phyloP scores from a whole-genome alignment of 2,113 vertebrate species.

The Hippocampus comes region DNA sequence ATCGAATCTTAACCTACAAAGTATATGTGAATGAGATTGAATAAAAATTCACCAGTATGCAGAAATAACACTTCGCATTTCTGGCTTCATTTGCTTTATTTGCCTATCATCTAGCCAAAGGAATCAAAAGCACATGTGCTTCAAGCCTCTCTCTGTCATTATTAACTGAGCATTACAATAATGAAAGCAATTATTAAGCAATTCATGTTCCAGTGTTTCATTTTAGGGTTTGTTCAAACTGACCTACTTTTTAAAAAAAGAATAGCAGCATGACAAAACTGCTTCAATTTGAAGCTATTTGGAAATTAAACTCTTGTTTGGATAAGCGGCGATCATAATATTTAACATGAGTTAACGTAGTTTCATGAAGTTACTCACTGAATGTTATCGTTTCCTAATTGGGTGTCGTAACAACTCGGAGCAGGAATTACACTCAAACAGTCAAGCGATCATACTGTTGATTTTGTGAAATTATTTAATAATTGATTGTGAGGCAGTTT shows the following conservation, averaged over 20 bases:
- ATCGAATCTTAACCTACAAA: neutral
- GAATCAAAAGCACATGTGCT: neutral
- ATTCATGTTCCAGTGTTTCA: conserved; percentile 18
- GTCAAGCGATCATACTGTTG: too few species aligned
- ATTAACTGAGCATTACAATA: conserved; percentile 11
- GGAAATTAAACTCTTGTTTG: conserved; percentile 30
- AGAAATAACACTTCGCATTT: neutral
- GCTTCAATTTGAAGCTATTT: conserved; percentile 40
- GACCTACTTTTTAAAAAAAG: conserved; percentile 42
- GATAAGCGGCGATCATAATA: conserved; percentile 24
- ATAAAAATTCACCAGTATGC: too few species aligned
- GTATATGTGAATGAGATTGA: neutral
- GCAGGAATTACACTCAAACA: neutral
- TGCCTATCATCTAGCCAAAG: neutral
- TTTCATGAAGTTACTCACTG: conserved; percentile 11
- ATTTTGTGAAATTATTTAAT: too few species aligned
- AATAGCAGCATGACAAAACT: conserved; percentile 25
- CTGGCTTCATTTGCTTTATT: neutral
- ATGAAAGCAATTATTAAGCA: neutral
- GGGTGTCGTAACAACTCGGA: neutral
- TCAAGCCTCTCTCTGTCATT: neutral
- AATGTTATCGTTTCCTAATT: neutral
- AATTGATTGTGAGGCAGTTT: too few species aligned
- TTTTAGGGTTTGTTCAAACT: conserved; percentile 22
- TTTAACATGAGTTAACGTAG: conserved; percentile 21